These are phyloP conservation scores for Epizoanthus stellaris DNA, from an alignment of 92 coral and sea anemone genomes.

Conservation along the genomic window DNA sequence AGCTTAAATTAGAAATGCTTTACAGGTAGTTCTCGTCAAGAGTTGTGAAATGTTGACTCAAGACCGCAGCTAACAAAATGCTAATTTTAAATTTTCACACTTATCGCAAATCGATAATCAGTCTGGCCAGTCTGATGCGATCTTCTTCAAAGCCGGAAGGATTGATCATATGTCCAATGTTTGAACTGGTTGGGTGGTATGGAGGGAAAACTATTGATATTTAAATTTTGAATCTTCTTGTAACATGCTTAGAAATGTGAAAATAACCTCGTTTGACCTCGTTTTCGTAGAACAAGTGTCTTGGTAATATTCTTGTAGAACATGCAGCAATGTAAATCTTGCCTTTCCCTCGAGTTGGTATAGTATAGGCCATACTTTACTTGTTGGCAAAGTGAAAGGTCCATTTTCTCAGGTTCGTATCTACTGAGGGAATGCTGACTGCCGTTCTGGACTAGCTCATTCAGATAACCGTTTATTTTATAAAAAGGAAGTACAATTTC, in stretches of 20 bases:
- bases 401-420: too few relatives aligned
- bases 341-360: too few relatives aligned
- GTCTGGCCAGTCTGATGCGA: conserved; percentile 5
- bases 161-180: not conserved
- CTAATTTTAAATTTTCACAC: conserved; percentile 17
- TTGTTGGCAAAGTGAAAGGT: too few relatives aligned
- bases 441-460: too few relatives aligned
- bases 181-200: conserved; percentile 5
- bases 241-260: not conserved
- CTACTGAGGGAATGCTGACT: too few relatives aligned
- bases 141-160: conserved; percentile 23
- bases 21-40: not conserved
- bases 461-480: too few relatives aligned
- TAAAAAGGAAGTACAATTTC: too few relatives aligned
- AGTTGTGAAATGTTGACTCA: conserved; percentile 21
- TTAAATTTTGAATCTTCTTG: not conserved
- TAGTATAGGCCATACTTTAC: too few relatives aligned
- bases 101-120: not conserved
- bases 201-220: not conserved
- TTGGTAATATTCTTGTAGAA: too few relatives aligned
- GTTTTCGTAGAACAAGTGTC: not conserved
- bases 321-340: too few relatives aligned
- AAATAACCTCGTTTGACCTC: not conserved
- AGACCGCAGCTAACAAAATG: not conserved
- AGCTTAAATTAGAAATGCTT: too few relatives aligned